phyloP scores from a whole-genome alignment of 2,113 vertebrate species.

The Labeo rohita region DNA sequence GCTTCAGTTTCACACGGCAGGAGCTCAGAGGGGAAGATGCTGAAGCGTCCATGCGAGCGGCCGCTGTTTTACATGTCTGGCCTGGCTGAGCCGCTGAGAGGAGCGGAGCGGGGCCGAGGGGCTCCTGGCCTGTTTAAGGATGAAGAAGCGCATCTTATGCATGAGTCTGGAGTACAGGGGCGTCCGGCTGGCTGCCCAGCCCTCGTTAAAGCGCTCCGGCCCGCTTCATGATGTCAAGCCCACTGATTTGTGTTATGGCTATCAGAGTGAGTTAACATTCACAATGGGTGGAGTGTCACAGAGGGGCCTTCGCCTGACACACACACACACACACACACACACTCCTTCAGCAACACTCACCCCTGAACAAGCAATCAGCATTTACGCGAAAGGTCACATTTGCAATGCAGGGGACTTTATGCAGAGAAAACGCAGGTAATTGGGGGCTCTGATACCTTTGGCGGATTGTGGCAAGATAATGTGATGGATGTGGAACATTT shows the following conservation, averaged over 20 bases:
- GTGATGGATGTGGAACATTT: conserved; percentile 84
- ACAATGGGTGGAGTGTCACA: conserved; percentile 18
- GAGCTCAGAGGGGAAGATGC: conserved; percentile 36
- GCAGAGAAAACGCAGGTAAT: conserved; percentile 87
- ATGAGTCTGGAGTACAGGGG: conserved; percentile 26
- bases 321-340: not conserved
- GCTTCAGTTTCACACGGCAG: conserved; percentile 19
- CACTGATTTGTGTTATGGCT: conserved; percentile 22
- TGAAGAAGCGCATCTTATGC: conserved; percentile 27
- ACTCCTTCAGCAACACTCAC: conserved; percentile 69
- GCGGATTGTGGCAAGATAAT: conserved; percentile 77
- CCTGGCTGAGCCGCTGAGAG: conserved; percentile 65
- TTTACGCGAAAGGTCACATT: conserved; percentile 97
- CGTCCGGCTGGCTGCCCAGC: conserved; percentile 78
- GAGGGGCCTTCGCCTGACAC: not conserved
- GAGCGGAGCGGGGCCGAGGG: conserved; percentile 56
- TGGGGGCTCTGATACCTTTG: conserved; percentile 86
- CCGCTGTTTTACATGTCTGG: conserved; percentile 45
- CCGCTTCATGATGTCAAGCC: conserved; percentile 65
- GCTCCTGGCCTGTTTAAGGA: conserved; percentile 62
- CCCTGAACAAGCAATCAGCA: conserved; percentile 89
- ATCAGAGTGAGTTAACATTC: conserved; percentile 45
- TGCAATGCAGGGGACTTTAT: conserved; percentile 87
- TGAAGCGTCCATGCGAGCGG: conserved; percentile 73
- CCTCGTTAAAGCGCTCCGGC: conserved; percentile 84